These are phyloP conservation scores for Blastomussa wellsi DNA, from an alignment of 92 coral and sea anemone species.

Conservation along the genomic window DNA sequence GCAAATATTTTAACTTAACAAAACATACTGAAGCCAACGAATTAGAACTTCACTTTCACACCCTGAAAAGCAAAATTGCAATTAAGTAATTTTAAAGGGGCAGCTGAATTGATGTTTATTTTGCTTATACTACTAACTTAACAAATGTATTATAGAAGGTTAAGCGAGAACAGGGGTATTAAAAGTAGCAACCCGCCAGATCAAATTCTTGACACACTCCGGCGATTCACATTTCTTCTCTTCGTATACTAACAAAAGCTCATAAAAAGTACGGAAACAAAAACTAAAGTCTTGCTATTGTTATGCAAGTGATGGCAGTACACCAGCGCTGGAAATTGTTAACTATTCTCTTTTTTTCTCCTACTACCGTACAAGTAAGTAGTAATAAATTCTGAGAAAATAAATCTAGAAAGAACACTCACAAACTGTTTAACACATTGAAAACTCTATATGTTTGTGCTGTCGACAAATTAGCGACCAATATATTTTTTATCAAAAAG, in stretches of 20 bases:
- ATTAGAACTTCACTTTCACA: not conserved
- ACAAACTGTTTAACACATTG: not conserved
- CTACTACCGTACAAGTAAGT: not conserved
- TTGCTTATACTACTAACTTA: not conserved
- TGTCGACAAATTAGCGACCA: not conserved
- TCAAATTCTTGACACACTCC: constrained; percentile 7
- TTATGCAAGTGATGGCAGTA: not conserved
- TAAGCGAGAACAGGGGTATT: not conserved
- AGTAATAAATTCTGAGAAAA: not conserved
- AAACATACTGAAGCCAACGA: not conserved
- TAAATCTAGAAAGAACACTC: not conserved
- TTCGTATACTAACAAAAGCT: not conserved
- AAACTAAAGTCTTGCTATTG: not conserved
- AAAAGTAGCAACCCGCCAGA: constrained; percentile 41
- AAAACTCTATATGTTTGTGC: not conserved
- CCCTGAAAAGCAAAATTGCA: not conserved
- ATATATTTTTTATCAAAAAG: not conserved
- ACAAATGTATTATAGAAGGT: not conserved
- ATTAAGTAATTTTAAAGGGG: not conserved
- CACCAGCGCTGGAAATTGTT: not conserved
- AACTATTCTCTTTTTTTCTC: not conserved
- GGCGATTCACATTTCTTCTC: not conserved
- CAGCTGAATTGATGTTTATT: not conserved
- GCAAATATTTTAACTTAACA: not conserved
- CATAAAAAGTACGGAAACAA: not conserved